A percentile compares a stretch with the other conserved stretches of the same genome.
Conservation (phyloP, 64 coral and sea anemone genomes). For the Montipora capricornis region DNA sequence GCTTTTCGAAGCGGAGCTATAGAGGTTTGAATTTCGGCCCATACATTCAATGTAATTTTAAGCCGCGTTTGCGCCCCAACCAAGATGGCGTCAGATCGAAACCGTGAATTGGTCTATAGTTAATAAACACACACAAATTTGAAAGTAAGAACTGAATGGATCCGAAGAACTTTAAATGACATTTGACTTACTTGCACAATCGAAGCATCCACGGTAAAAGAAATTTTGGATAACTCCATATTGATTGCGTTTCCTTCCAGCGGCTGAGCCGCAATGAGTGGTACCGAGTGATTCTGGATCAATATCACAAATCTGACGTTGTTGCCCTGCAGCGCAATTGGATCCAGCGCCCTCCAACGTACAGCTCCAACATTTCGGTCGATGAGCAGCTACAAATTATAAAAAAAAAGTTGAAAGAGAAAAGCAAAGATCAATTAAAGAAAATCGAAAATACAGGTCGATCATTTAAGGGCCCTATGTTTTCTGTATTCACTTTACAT, state of each 20-base stretch:
- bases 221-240: not conserved
- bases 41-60: too few species aligned
- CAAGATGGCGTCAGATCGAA: too few species aligned
- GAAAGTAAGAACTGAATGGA: too few species aligned
- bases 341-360: not conserved
- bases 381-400: not conserved
- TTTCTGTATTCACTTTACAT: too few species aligned
- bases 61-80: too few species aligned
- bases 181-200: not conserved
- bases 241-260: not conserved
- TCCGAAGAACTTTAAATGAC: too few species aligned
- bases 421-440: not conserved
- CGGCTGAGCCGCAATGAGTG: not conserved
- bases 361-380: not conserved
- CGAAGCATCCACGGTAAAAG: slow-evolving; percentile 2
- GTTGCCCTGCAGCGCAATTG: not conserved
- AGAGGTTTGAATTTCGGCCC: too few species aligned
- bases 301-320: not conserved
- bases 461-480: too few species aligned
- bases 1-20: too few species aligned
- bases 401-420: not conserved
- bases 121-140: too few species aligned
- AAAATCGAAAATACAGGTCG: too few species aligned
- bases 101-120: too few species aligned
- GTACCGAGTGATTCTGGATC: not conserved